Evolutionary conservation across 2,797 vertebrate genomes (phyloP), one percentile per base, ranked within the genome.

Genomic region (Craterocephalus amniculus): DNA sequence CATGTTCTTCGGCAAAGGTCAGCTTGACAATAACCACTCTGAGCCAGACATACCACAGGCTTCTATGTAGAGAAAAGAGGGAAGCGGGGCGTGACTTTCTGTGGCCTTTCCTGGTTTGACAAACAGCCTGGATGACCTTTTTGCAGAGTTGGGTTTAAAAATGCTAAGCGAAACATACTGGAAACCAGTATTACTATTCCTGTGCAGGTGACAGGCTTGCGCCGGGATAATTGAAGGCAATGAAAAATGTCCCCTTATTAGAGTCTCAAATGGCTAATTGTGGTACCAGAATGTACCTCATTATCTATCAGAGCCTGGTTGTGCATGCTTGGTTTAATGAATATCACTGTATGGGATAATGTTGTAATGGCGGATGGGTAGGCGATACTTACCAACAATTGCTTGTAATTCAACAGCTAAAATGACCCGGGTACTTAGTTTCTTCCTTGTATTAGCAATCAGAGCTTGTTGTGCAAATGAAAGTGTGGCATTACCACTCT

Each of bases 111-210:
- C 72, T 77, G 71, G 13, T 75, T 76, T 85, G 84, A 86, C 80
- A 82, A 87, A 88, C 80, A 70, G 61, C 72, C 64, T 43, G 2
- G 4, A 16, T 91, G 88, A 94, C 90, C 91, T 93, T 94, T 92
- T 58, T 40, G 22, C n/a, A 0, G 40, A 55, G 76, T 78, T 79
- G 59, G 61, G 51, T 57, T 60, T 62, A 73, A 74, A 84, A 86
- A 87, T 77, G 66, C 75, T 45, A 83, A 84, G 75, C 72, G 65
- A 60, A 63, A 35, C 78, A 74, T 56, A 55, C 67, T 36, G 59
- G 79, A 63, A 70, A 69, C 29, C 8, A 22, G 45, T 16, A 9
- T 24, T 68, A 40, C 29, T 63, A 67, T 84, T 78, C 70, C 82
- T 70, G 61, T 40, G 63, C 61, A 70, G 72, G 63, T 83, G 78